Evolutionary conservation across 2,888 invertebrate genomes (phyloP).

Genomic region (Cacoxenus indagator): DNA sequence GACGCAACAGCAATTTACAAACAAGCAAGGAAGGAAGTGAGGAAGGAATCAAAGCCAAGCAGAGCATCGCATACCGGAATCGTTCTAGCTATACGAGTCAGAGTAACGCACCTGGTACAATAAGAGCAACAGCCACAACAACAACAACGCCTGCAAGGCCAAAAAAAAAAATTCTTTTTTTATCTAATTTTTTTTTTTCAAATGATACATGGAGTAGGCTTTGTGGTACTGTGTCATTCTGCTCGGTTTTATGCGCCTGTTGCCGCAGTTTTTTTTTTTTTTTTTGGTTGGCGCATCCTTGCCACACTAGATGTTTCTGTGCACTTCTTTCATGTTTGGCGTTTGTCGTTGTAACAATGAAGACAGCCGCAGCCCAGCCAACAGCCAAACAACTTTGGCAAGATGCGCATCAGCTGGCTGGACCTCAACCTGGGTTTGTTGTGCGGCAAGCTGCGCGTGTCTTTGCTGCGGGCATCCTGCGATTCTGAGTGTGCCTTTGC

Average conservation of each 20-base stretch:
- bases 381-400: neutral
- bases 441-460: conserved; percentile 1
- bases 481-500: neutral
- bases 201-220: neutral
- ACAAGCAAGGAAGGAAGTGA: neutral
- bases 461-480: neutral
- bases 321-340: neutral
- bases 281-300: neutral
- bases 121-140: neutral
- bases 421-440: neutral
- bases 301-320: neutral
- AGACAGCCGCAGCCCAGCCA: neutral
- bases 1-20: neutral
- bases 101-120: conserved; percentile 1
- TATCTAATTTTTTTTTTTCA: neutral
- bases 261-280: neutral
- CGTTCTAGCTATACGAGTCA: neutral
- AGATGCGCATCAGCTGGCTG: conserved; percentile 22
- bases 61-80: neutral
- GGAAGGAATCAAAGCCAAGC: neutral
- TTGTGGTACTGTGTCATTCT: neutral
- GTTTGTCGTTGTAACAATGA: neutral
- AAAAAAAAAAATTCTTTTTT: neutral
- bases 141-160: too few relatives aligned
- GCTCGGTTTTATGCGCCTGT: too few relatives aligned